phyloP scores from a whole-genome alignment of 2,113 vertebrate species.

The Xenopus laevis region DNA sequence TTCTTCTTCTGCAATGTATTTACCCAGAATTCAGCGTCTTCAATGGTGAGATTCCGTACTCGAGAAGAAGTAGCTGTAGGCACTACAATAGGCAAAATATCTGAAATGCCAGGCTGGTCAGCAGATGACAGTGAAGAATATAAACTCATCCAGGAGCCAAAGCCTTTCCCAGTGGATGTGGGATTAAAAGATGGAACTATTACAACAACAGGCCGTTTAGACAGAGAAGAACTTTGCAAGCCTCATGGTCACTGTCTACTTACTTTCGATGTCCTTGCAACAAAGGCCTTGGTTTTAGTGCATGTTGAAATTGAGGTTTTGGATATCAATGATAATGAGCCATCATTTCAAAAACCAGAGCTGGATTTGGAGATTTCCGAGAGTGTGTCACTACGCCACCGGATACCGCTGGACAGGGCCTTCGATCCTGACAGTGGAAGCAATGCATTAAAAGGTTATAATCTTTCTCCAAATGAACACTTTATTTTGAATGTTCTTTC shows the following conservation, averaged over 20 bases:
- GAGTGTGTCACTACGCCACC: conserved; percentile 69
- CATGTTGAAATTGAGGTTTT: conserved; percentile 78
- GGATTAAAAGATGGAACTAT: conserved; percentile 67
- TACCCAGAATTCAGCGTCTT: conserved; percentile 63
- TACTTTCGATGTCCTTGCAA: conserved; percentile 76
- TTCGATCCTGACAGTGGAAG: conserved; percentile 74
- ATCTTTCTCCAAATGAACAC: conserved; percentile 76
- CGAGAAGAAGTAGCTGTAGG: conserved; percentile 78
- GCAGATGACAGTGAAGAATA: conserved; percentile 66
- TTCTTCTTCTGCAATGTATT: conserved; percentile 55
- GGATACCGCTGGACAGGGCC: conserved; percentile 84
- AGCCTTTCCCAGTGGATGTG: conserved; percentile 70
- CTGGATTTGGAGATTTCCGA: conserved; percentile 91
- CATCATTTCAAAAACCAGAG: conserved; percentile 68
- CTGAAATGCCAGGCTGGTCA: conserved; percentile 66
- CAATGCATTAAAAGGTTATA: conserved; percentile 76
- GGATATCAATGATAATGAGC: conserved; percentile 86
- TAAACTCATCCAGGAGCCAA: conserved; percentile 75
- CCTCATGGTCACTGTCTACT: conserved; percentile 76
- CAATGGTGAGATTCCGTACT: conserved; percentile 72
- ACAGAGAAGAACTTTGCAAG: conserved; percentile 83
- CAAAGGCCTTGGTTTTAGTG: conserved; percentile 68
- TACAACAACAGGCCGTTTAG: conserved; percentile 71
- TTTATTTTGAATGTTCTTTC: conserved; percentile 77
- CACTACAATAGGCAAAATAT: conserved; percentile 76